phyloP scores from a whole-genome alignment of 2,113 vertebrate genomes.

The Chauna torquata region DNA sequence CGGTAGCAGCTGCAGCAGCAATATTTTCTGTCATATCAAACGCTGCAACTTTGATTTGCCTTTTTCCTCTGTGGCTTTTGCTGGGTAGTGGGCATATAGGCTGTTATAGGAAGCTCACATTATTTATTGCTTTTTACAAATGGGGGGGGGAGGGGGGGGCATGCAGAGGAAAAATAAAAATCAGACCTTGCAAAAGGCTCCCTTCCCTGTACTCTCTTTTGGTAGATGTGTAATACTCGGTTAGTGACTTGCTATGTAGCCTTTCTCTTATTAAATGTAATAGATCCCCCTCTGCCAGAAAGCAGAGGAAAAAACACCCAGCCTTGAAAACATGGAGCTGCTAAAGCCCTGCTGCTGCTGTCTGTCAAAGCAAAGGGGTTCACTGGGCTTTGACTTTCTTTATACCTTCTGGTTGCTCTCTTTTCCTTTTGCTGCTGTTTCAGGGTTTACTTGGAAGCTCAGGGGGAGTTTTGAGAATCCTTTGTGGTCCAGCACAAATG shows the following conservation, averaged over 20 bases:
- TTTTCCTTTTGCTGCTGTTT: not conserved
- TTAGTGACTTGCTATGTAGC: conserved; percentile 49
- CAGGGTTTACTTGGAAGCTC: conserved; percentile 22
- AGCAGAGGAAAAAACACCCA: conserved; percentile 47
- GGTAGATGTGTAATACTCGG: conserved; percentile 40
- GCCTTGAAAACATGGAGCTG: conserved; percentile 34
- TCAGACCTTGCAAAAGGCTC: conserved; percentile 15
- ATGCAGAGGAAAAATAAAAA: conserved; percentile 17
- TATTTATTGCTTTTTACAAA: not conserved
- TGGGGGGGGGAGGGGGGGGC: not conserved
- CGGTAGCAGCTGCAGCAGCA: conserved; percentile 45
- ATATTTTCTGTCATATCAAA: conserved; percentile 68
- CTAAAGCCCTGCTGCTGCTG: conserved; percentile 74
- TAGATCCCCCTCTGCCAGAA: conserved; percentile 64
- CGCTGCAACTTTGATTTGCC: conserved; percentile 79
- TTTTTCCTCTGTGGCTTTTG: conserved; percentile 40
- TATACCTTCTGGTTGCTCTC: not conserved
- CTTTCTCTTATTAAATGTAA: conserved; percentile 60
- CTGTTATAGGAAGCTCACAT: conserved; percentile 8
- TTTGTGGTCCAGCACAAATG: not conserved
- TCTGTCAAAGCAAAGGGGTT: conserved; percentile 66
- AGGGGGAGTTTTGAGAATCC: not conserved
- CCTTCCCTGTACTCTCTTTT: not conserved
- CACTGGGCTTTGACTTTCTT: conserved; percentile 18
- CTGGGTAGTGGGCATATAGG: not conserved